A percentile compares a stretch with the other conserved stretches of the same genome.
These are phyloP conservation scores for Channa argus DNA, from an alignment of 2,113 vertebrate genomes.

Conservation along the genomic window DNA sequence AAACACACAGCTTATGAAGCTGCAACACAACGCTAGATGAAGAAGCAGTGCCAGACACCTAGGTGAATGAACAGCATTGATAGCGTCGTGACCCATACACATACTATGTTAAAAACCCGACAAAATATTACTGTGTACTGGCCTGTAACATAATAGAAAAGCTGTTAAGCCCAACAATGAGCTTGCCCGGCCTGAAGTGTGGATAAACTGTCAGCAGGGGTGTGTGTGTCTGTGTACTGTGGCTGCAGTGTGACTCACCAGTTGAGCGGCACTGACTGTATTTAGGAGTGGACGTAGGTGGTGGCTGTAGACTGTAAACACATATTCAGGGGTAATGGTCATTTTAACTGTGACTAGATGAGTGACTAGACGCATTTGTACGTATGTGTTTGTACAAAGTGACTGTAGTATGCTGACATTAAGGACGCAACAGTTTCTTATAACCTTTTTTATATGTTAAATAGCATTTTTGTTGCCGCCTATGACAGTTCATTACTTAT, in stretches of 20 bases:
- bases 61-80: too few species aligned
- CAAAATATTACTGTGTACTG: background rate
- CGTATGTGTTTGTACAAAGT: background rate
- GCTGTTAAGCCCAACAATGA: slow-evolving; percentile 19
- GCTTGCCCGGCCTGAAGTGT: slow-evolving; percentile 19
- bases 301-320: slow-evolving; percentile 39
- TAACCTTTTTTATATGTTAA: too few species aligned
- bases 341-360: background rate
- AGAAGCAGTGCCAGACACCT: background rate
- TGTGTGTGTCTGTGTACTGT: slow-evolving; percentile 16
- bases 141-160: slow-evolving; percentile 5
- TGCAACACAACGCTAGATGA: background rate
- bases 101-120: background rate
- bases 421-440: too few species aligned
- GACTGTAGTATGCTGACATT: background rate
- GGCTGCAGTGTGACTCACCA: slow-evolving; percentile 14
- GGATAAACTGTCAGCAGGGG: slow-evolving; percentile 13
- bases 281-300: slow-evolving; percentile 34
- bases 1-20: background rate
- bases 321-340: slow-evolving; percentile 1
- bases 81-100: too few species aligned
- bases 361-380: slow-evolving; percentile 5
- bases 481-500: background rate
- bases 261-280: background rate
- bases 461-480: background rate